phyloP scores from a whole-genome alignment of 2,113 vertebrate species.

The Nothobranchius kuhntae region DNA sequence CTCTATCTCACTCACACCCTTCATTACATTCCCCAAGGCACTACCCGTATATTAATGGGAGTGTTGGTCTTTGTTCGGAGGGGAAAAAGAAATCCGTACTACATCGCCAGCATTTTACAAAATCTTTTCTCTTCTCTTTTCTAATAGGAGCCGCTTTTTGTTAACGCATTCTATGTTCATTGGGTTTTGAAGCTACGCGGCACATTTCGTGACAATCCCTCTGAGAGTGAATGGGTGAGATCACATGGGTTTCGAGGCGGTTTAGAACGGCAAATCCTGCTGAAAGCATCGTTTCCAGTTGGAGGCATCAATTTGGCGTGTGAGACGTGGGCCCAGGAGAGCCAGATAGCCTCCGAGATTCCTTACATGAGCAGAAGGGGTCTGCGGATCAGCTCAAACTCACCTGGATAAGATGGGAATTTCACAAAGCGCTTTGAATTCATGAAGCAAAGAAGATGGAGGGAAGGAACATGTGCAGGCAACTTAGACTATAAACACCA shows the following conservation, averaged over 20 bases:
- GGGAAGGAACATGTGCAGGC: conserved; percentile 30
- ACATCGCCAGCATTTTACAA: conserved; percentile 70
- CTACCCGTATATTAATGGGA: conserved; percentile 44
- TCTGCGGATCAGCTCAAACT: conserved; percentile 72
- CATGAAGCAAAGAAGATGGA: conserved; percentile 39
- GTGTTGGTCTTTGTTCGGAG: conserved; percentile 64
- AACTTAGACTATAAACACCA: conserved; percentile 23
- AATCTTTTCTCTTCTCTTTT: conserved; percentile 41
- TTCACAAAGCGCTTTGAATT: conserved; percentile 64
- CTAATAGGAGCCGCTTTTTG: conserved; percentile 67
- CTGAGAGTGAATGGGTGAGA: conserved; percentile 76
- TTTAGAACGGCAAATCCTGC: conserved; percentile 84
- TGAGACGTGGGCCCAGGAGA: conserved; percentile 74
- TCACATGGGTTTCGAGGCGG: conserved; percentile 80
- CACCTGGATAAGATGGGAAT: conserved; percentile 74
- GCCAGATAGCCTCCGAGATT: conserved; percentile 75
- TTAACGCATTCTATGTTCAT: conserved; percentile 66
- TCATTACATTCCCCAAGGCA: conserved; percentile 44
- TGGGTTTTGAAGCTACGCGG: conserved; percentile 74
- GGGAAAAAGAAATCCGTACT: conserved; percentile 37
- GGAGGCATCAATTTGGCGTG: conserved; percentile 81
- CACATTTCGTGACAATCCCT: conserved; percentile 76
- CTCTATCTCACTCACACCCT: conserved; percentile 40
- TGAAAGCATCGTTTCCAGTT: conserved; percentile 81
- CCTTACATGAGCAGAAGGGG: conserved; percentile 74